Percentiles rank a stretch among this genome's conserved stretches.
Evolutionary conservation across 2,113 vertebrate species (phyloP).

Genomic region (Muntiacus muntjak): DNA sequence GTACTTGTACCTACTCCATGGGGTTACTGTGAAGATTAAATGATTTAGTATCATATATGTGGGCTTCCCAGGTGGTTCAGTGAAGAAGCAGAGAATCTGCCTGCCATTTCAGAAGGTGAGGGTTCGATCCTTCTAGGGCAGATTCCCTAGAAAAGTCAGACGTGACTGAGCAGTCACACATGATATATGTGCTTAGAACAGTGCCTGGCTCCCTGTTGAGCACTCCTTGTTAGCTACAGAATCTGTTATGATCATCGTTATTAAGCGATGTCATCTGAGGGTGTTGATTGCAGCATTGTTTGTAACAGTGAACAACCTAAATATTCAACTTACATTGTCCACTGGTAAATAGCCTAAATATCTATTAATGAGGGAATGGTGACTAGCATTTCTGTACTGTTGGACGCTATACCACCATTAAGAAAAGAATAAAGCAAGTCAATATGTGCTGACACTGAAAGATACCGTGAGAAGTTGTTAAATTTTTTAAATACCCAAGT

Average conservation of each 20-base stretch:
- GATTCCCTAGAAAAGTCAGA: not conserved
- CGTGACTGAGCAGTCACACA: not conserved
- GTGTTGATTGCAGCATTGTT: not conserved
- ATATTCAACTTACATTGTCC: not conserved
- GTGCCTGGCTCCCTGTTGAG: not conserved
- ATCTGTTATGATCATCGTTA: too few species aligned
- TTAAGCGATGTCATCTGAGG: not conserved
- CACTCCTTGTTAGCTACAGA: not conserved
- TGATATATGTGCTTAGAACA: not conserved
- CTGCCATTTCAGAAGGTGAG: not conserved
- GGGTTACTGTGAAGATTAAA: not conserved
- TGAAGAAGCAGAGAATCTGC: not conserved
- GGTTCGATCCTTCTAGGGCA: not conserved
- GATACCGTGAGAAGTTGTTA: not conserved
- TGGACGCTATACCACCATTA: not conserved
- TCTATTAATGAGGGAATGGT: not conserved
- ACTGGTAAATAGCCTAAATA: not conserved
- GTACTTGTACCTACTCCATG: not conserved
- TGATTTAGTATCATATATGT: not conserved
- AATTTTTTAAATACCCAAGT: not conserved
- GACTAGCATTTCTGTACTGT: not conserved
- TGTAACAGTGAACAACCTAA: not conserved
- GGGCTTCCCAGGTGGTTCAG: not conserved
- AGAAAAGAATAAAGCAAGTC: not conserved
- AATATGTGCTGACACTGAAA: not conserved